These are phyloP conservation scores for Sinocyclocheilus maitianheensis DNA, from an alignment of 2,113 vertebrate genomes.

Conservation along the genomic window DNA sequence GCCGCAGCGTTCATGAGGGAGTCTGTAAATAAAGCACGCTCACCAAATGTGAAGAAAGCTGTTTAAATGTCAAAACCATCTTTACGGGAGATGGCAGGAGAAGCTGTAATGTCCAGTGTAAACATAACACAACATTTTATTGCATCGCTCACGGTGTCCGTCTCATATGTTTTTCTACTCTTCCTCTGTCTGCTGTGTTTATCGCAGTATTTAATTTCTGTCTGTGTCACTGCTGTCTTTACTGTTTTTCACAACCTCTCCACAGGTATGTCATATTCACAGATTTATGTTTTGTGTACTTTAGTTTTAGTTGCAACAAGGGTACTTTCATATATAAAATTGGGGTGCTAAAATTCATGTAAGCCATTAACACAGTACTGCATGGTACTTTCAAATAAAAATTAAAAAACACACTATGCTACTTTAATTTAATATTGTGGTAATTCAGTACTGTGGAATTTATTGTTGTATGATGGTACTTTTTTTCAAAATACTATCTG, in stretches of 20 bases:
- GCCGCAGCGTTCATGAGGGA: not conserved
- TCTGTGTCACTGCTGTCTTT: not conserved
- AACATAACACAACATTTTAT: conserved; percentile 16
- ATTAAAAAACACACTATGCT: too few species aligned
- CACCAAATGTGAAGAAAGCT: conserved; percentile 73
- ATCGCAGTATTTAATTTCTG: not conserved
- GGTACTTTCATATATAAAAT: too few species aligned
- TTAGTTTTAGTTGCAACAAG: too few species aligned
- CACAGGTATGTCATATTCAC: not conserved
- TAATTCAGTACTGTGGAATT: not conserved
- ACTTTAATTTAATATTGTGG: not conserved
- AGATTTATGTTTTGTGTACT: not conserved
- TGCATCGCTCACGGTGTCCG: not conserved
- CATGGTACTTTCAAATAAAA: too few species aligned
- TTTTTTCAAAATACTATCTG: too few species aligned
- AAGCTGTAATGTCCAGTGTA: conserved; percentile 36
- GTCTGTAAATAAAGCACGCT: conserved; percentile 67
- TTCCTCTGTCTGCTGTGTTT: not conserved
- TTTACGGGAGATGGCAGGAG: conserved; percentile 57
- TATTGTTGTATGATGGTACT: too few species aligned
- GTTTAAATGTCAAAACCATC: conserved; percentile 74
- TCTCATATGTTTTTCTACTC: not conserved
- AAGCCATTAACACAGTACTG: not conserved
- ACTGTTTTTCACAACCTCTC: not conserved
- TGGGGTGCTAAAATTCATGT: not conserved